phyloP scores from a whole-genome alignment of 2,888 invertebrate species.

The Encarsia formosa region DNA sequence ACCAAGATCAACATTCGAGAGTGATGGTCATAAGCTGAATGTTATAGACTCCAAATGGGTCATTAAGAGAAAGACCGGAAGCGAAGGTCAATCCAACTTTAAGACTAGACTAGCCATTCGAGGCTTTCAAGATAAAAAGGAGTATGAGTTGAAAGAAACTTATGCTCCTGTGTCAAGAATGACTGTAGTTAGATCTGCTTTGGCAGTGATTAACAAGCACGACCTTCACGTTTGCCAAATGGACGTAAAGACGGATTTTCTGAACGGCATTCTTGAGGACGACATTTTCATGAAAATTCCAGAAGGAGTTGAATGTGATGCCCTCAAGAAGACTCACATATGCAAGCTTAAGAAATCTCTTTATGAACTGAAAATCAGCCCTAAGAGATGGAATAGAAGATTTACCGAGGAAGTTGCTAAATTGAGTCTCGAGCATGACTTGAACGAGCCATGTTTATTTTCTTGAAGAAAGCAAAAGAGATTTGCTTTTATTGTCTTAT shows the following conservation, averaged over 20 bases:
- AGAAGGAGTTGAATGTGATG: slow-evolving; percentile 10
- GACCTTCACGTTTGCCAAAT: not conserved
- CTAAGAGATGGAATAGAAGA: slow-evolving; percentile 20
- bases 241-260: slow-evolving; percentile 30
- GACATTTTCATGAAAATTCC: too few species aligned
- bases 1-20: not conserved
- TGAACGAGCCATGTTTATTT: slow-evolving; percentile 24
- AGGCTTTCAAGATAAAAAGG: slow-evolving; percentile 7
- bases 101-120: slow-evolving; percentile 8
- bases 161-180: slow-evolving; percentile 20
- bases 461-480: too few species aligned
- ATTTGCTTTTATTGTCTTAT: slow-evolving; percentile 1
- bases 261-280: too few species aligned
- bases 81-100: not conserved
- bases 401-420: slow-evolving; percentile 20
- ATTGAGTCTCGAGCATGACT: slow-evolving; percentile 18
- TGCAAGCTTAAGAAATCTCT: too few species aligned
- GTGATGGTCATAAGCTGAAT: not conserved
- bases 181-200: slow-evolving; percentile 13
- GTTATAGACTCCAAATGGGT: slow-evolving; percentile 14
- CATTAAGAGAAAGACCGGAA: slow-evolving; percentile 6
- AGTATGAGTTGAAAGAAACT: not conserved
- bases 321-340: too few species aligned
- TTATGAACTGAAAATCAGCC: slow-evolving; percentile 24
- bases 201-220: slow-evolving; percentile 18